Conservation (phyloP, 1,140 invertebrate genomes). For the Amyelois transitella region DNA sequence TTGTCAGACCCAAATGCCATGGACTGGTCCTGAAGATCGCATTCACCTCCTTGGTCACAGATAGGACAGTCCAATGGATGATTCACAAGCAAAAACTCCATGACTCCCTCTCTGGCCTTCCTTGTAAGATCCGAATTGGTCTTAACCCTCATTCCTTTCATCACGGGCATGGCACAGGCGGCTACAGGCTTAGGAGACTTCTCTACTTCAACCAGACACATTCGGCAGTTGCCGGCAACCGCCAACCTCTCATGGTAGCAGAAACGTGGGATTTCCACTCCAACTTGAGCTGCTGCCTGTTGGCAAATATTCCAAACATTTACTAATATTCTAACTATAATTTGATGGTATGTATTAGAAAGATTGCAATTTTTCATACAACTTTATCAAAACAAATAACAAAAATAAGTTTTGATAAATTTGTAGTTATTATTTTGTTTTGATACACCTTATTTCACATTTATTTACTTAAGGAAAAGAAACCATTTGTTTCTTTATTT, state of each 20-base stretch:
- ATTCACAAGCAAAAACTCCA: conserved; percentile 99
- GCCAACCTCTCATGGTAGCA: conserved; percentile 99
- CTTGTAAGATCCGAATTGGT: conserved; percentile 97
- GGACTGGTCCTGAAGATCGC: conserved; percentile 98
- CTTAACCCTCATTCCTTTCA: conserved; percentile 97
- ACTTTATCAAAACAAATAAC: too few species aligned
- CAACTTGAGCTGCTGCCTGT: conserved; percentile 94
- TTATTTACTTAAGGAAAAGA: too few species aligned
- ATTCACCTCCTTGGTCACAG: conserved; percentile 99
- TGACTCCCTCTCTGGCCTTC: conserved; percentile 95
- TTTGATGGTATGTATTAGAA: too few species aligned
- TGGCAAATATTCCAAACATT: not conserved
- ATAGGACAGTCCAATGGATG: conserved; percentile 99
- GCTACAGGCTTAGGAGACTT: conserved; percentile 96
- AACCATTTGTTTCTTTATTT: too few species aligned
- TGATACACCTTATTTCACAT: too few species aligned
- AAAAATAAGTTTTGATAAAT: too few species aligned
- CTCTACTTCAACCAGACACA: conserved; percentile 99
- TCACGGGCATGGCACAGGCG: conserved; percentile 99
- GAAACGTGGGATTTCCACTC: conserved; percentile 98
- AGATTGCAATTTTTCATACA: too few species aligned
- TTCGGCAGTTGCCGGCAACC: conserved; percentile 98
- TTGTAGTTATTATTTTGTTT: too few species aligned
- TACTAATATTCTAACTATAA: too few species aligned
- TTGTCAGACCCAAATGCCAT: conserved; percentile 99